Evolutionary conservation across 2,113 vertebrate genomes (phyloP).

Genomic region (Xyliphius kryptos): DNA sequence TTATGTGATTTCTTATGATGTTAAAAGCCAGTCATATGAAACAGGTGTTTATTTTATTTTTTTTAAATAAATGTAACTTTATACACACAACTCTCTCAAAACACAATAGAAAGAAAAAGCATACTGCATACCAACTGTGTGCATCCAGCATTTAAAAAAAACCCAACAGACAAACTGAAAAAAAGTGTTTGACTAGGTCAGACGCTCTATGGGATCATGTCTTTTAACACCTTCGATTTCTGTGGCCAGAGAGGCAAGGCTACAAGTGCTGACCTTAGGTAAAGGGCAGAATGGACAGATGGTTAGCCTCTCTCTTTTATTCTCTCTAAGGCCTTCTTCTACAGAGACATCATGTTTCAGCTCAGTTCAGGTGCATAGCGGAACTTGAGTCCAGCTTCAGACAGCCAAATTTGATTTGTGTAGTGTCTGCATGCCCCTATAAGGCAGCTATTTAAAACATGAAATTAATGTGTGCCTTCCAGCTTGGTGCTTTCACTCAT

Average conservation of each 20-base stretch:
- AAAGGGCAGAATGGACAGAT: slow-evolving; percentile 23
- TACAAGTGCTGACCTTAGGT: slow-evolving; percentile 31
- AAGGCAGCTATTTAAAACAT: too few relatives aligned
- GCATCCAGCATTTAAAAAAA: neutral
- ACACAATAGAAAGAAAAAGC: too few relatives aligned
- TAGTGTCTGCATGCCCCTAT: too few relatives aligned
- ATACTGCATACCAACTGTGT: neutral
- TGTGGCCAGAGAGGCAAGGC: slow-evolving; percentile 1
- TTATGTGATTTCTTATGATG: slow-evolving; percentile 24
- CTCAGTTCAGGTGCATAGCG: slow-evolving; percentile 32
- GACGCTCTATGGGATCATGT: neutral
- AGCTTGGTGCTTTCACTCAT: slow-evolving; percentile 51
- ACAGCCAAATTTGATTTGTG: too few relatives aligned
- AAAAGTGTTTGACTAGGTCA: neutral
- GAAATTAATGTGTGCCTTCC: slow-evolving; percentile 51
- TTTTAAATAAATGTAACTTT: neutral
- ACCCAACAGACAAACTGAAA: too few relatives aligned
- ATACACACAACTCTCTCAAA: slow-evolving; percentile 3
- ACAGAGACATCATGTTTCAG: neutral
- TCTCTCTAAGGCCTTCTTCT: slow-evolving; percentile 35
- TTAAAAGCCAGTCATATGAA: slow-evolving; percentile 21
- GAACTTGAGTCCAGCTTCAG: slow-evolving; percentile 28
- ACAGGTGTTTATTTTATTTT: slow-evolving; percentile 14
- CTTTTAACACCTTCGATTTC: neutral
- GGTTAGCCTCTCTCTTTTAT: slow-evolving; percentile 22